Evolutionary conservation across 2,888 invertebrate genomes (phyloP).

Genomic region (Ganaspis brasiliensis): DNA sequence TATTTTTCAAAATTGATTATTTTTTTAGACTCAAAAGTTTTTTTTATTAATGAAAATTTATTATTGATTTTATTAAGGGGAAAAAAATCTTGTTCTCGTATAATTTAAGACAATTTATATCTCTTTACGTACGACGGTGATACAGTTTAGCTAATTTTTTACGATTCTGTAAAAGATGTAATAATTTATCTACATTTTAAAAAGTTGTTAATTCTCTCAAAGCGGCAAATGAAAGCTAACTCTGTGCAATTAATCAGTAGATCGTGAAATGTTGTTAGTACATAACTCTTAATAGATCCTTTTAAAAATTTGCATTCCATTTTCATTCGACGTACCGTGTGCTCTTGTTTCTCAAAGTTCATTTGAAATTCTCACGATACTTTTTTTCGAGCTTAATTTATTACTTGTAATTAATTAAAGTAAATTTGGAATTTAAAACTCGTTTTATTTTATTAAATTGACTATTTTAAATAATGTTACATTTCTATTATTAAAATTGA

Average conservation of each 20-base stretch:
- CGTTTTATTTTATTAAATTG: too few species aligned
- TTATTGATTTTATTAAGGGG: too few species aligned
- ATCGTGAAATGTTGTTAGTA: constrained; percentile 31
- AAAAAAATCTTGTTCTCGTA: background rate
- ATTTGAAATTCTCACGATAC: background rate
- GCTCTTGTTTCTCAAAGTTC: constrained; percentile 3
- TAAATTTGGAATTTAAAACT: too few species aligned
- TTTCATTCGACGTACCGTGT: background rate
- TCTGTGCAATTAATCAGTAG: constrained; percentile 11
- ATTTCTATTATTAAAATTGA: too few species aligned
- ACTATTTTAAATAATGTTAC: too few species aligned
- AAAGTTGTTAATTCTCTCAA: background rate
- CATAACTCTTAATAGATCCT: constrained; percentile 6
- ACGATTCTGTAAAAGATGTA: too few species aligned
- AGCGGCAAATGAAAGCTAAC: background rate
- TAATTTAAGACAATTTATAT: background rate
- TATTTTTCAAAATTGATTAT: too few species aligned
- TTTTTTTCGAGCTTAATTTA: background rate
- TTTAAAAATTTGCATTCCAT: constrained; percentile 6
- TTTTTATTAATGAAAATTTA: too few species aligned
- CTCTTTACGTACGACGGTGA: too few species aligned
- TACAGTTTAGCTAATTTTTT: too few species aligned
- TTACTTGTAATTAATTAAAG: background rate
- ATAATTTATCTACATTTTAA: background rate
- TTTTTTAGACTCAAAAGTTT: too few species aligned